Evolutionary conservation across 1,140 invertebrate genomes (phyloP), one percentile per base, ranked within the genome.

Genomic region (Melitaea cinxia): DNA sequence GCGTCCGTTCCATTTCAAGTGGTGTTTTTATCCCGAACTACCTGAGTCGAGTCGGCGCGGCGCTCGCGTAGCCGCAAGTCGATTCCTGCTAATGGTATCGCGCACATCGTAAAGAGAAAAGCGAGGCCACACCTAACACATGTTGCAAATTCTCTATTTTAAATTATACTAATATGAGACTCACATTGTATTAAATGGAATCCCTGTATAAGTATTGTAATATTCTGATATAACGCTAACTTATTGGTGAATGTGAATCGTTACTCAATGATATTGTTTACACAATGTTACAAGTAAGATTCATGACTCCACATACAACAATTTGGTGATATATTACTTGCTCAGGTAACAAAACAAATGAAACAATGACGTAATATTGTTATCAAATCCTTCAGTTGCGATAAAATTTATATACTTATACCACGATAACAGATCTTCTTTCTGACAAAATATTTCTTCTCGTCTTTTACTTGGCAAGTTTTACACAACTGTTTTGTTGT

Each of bases 21-120:
- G 81, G 73, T 73, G 83, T 88, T 88, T 90, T 88, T 90, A 90
- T 90, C 82, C 88, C 85, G 77, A 72, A 77, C 83, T 90, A 90
- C 85, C 88, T 90, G 88, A 77, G 77, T 53, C 65, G 69, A 70
- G 73, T 78, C 67, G 72, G 64, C 9, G 42, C 33, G 33, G 54
- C 23, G 15, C 37, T 53, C 26, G 10, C 28, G n/a, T n/a, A 24
- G 53, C 35, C 15, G 42, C 42, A 47, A 80, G 70, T 69, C 75
- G 78, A 73, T 77, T 70, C 82, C 56, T 65, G 69, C 73, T 82
- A 82, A 83, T 85, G 72, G 75, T 72, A 65, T 49, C 52, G 62
- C 62, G 50, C 33, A 35, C 14, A 49, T 30, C 26, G 19, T 21
- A 35, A 14, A 65, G 63, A 65, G 63, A 54, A 59, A 65, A 33